A percentile compares a stretch with the other conserved stretches of the same genome.
Conservation (phyloP, 2,113 vertebrate species). For the Corythoichthys intestinalis region DNA sequence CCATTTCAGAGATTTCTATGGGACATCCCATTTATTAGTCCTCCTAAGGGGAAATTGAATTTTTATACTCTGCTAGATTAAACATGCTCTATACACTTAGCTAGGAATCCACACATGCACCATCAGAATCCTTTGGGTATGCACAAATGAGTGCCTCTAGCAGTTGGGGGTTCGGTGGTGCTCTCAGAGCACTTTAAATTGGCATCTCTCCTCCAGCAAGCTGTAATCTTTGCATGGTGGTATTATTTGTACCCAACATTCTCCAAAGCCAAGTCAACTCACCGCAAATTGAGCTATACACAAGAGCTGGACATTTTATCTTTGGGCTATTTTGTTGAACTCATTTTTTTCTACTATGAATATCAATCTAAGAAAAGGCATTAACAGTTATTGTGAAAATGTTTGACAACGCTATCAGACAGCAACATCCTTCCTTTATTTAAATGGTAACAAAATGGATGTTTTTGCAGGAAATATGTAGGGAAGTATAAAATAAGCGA, state of each 20-base stretch:
- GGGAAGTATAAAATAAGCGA: no score
- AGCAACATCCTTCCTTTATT: no score
- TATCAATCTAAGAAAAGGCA: no score
- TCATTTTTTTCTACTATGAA: no score
- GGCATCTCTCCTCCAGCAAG: background rate
- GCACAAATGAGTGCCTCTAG: background rate
- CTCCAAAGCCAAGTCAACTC: background rate
- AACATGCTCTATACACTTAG: background rate
- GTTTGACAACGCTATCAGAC: no score
- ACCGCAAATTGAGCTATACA: background rate
- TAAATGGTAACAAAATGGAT: no score
- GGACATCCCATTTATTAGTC: background rate
- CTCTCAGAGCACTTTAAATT: background rate
- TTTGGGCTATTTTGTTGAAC: background rate
- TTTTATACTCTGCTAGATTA: background rate
- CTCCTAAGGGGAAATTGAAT: background rate
- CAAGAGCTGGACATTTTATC: background rate
- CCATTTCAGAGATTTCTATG: background rate
- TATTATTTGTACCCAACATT: background rate
- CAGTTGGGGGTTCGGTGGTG: background rate
- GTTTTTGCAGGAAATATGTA: no score
- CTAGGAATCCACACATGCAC: background rate
- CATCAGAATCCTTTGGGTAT: background rate
- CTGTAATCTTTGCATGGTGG: background rate
- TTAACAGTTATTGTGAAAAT: no score